phyloP scores from a whole-genome alignment of 2,888 invertebrate genomes.

The Drosophila gaucha region DNA sequence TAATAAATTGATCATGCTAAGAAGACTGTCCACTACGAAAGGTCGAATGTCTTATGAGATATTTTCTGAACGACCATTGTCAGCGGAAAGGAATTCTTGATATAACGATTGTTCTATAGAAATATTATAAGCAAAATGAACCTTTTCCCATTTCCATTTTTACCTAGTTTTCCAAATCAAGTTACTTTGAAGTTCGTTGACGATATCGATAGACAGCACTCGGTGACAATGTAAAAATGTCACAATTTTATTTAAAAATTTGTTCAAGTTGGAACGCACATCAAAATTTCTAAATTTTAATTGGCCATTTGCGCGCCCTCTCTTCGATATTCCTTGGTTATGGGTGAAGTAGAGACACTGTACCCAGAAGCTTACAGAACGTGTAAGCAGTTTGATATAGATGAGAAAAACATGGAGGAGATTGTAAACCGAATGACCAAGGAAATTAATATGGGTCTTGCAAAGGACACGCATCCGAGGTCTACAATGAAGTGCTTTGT shows the following conservation, averaged over 20 bases:
- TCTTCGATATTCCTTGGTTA: slow-evolving; percentile 93
- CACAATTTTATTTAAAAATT: background rate
- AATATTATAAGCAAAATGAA: no score
- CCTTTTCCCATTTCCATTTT: no score
- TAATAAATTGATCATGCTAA: no score
- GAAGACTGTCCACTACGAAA: no score
- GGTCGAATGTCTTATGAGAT: no score
- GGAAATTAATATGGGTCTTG: slow-evolving; percentile 91
- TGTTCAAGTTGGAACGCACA: background rate
- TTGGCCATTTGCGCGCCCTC: background rate
- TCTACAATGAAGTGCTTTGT: slow-evolving; percentile 96
- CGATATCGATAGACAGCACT: no score
- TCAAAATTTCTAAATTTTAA: slow-evolving; percentile 16
- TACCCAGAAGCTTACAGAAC: slow-evolving; percentile 91
- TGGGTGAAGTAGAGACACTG: slow-evolving; percentile 84
- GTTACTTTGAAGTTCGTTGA: slow-evolving; percentile 1
- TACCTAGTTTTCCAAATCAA: background rate
- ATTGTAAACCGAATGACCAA: slow-evolving; percentile 90
- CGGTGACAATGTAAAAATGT: background rate
- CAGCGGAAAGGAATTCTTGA: no score
- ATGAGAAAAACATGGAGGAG: slow-evolving; percentile 90
- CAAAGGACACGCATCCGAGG: slow-evolving; percentile 89
- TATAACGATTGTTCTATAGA: no score
- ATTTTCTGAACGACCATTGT: no score
- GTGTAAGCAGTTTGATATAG: slow-evolving; percentile 87